Conservation (phyloP, 1,140 invertebrate genomes). For the Medauroidea extradentata region DNA sequence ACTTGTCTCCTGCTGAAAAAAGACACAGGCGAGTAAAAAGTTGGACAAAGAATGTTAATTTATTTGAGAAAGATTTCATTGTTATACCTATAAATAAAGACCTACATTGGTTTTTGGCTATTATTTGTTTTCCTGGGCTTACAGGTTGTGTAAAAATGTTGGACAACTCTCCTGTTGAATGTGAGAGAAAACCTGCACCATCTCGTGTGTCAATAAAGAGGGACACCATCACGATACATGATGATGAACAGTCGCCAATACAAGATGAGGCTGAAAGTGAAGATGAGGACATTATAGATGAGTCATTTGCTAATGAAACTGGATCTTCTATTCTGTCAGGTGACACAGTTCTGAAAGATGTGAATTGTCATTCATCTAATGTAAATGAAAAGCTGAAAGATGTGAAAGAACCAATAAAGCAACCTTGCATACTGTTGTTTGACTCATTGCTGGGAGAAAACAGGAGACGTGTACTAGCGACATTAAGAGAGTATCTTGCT, state of each 20-base stretch:
- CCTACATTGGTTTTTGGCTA: slow-evolving; percentile 94
- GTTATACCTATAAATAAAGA: slow-evolving; percentile 97
- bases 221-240: too few relatives aligned
- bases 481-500: slow-evolving; percentile 81
- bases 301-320: slow-evolving; percentile 3
- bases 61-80: slow-evolving; percentile 96
- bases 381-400: too few relatives aligned
- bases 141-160: slow-evolving; percentile 55
- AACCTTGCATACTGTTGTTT: slow-evolving; percentile 89
- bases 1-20: slow-evolving; percentile 70
- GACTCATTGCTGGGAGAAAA: slow-evolving; percentile 84
- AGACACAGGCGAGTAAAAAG: slow-evolving; percentile 85
- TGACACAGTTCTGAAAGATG: too few relatives aligned
- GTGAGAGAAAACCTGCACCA: slow-evolving; percentile 59
- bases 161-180: slow-evolving; percentile 54
- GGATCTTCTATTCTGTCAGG: too few relatives aligned
- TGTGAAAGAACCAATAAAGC: too few relatives aligned
- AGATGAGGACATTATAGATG: slow-evolving; percentile 43
- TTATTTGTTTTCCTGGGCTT: slow-evolving; percentile 89
- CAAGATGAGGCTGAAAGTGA: slow-evolving; percentile 79
- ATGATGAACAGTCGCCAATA: slow-evolving; percentile 55
- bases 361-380: too few relatives aligned
- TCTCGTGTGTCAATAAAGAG: slow-evolving; percentile 54
- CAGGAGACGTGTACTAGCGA: slow-evolving; percentile 75
- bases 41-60: slow-evolving; percentile 95